These are phyloP conservation scores for Aix galericulata DNA, from an alignment of 2,113 vertebrate genomes.

Conservation along the genomic window DNA sequence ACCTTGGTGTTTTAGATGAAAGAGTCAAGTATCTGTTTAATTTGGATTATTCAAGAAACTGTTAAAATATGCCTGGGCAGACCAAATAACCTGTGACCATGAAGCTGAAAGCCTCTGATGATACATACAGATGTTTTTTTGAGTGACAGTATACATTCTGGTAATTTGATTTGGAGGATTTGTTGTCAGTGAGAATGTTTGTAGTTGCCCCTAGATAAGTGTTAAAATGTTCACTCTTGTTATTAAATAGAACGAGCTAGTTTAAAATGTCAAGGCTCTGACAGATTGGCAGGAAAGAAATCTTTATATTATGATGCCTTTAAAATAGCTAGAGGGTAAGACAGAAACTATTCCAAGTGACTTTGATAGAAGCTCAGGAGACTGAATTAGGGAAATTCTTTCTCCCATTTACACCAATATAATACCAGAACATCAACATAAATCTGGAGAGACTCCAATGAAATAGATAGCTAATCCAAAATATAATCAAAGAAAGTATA, in stretches of 20 bases:
- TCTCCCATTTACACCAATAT: neutral
- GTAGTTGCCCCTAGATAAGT: neutral
- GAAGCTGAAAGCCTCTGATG: neutral
- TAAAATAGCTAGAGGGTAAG: neutral
- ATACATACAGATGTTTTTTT: neutral
- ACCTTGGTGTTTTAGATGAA: neutral
- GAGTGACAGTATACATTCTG: neutral
- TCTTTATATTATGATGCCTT: neutral
- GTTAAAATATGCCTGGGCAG: neutral
- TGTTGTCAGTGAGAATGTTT: slow-evolving; percentile 20
- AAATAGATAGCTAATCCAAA: neutral
- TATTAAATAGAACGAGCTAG: neutral
- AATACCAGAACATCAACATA: neutral
- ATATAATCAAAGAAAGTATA: neutral
- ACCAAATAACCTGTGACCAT: neutral
- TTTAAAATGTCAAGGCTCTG: slow-evolving; percentile 29
- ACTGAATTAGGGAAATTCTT: neutral
- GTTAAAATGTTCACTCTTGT: neutral
- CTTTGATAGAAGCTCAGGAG: neutral
- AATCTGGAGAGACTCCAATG: neutral
- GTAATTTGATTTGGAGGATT: neutral
- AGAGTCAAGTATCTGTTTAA: neutral
- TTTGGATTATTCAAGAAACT: neutral
- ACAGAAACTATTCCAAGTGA: neutral
- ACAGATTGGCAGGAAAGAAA: neutral